These are phyloP conservation scores for Eleginops maclovinus DNA, from an alignment of 2,113 vertebrate genomes.

Conservation along the genomic window DNA sequence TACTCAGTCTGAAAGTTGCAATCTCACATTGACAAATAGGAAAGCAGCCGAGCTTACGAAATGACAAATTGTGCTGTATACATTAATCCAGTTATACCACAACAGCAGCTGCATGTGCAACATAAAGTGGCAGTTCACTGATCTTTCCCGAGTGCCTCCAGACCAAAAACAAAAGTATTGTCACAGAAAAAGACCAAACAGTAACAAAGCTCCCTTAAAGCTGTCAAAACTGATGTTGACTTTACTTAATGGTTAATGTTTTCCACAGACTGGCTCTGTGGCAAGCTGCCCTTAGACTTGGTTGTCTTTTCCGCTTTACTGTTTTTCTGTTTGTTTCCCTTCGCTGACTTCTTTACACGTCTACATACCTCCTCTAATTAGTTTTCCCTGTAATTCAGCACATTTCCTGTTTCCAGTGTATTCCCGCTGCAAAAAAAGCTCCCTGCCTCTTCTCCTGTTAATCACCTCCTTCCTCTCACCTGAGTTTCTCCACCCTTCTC, in stretches of 20 bases:
- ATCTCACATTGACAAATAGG: constrained; percentile 51
- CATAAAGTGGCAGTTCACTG: constrained; percentile 38
- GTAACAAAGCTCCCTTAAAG: constrained; percentile 30
- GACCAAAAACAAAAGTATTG: constrained; percentile 41
- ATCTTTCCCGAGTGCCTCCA: constrained; percentile 39
- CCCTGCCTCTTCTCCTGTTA: too few relatives aligned
- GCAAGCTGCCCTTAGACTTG: too few relatives aligned
- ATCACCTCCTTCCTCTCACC: too few relatives aligned
- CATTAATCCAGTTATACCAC: constrained; percentile 61
- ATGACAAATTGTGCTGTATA: constrained; percentile 51
- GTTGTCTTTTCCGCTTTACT: too few relatives aligned
- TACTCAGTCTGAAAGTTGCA: constrained; percentile 20
- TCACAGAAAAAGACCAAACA: constrained; percentile 2
- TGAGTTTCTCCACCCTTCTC: too few relatives aligned
- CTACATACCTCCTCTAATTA: too few relatives aligned
- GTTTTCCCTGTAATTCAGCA: too few relatives aligned
- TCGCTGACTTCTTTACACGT: too few relatives aligned
- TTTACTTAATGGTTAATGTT: constrained; percentile 46
- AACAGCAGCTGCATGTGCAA: constrained; percentile 36
- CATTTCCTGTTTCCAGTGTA: too few relatives aligned
- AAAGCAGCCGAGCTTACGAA: constrained; percentile 35
- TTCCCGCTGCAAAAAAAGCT: too few relatives aligned
- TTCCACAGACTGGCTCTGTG: too few relatives aligned
- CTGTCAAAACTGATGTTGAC: constrained; percentile 55
- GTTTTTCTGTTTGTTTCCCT: too few relatives aligned